Conservation (phyloP, 2,797 vertebrate species). For the Psittacula derbiana region DNA sequence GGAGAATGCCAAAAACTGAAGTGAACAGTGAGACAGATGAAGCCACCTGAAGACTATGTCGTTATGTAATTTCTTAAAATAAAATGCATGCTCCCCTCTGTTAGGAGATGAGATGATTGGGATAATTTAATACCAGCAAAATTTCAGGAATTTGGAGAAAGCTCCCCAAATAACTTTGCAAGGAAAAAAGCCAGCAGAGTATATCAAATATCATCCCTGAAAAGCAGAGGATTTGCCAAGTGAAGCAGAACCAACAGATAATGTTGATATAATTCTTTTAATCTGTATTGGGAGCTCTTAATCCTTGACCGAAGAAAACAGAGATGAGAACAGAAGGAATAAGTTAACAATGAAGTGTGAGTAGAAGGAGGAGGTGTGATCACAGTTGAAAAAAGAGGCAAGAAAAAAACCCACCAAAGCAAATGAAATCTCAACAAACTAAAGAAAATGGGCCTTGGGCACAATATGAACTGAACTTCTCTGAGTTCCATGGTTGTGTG, state of each 20-base stretch:
- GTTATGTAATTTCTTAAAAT: conserved; percentile 43
- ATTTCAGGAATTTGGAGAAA: conserved; percentile 9
- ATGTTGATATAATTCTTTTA: background rate
- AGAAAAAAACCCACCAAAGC: background rate
- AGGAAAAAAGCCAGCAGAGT: background rate
- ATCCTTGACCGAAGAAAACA: conserved; percentile 16
- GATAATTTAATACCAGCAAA: conserved; percentile 38
- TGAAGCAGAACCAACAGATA: conserved; percentile 12
- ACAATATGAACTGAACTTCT: background rate
- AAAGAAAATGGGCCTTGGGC: background rate
- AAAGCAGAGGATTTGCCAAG: conserved; percentile 15
- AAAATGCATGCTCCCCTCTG: background rate
- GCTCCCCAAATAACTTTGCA: conserved; percentile 8
- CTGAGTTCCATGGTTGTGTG: background rate
- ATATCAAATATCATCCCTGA: background rate
- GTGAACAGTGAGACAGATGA: background rate
- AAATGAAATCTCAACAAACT: background rate
- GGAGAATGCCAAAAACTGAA: background rate
- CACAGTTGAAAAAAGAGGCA: background rate
- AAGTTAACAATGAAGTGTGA: background rate
- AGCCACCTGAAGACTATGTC: background rate
- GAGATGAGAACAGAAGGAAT: background rate
- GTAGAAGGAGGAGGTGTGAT: background rate
- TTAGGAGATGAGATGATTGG: background rate
- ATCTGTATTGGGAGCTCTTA: background rate